phyloP scores from a whole-genome alignment of 92 coral and sea anemone species.

The Nematostella vectensis region DNA sequence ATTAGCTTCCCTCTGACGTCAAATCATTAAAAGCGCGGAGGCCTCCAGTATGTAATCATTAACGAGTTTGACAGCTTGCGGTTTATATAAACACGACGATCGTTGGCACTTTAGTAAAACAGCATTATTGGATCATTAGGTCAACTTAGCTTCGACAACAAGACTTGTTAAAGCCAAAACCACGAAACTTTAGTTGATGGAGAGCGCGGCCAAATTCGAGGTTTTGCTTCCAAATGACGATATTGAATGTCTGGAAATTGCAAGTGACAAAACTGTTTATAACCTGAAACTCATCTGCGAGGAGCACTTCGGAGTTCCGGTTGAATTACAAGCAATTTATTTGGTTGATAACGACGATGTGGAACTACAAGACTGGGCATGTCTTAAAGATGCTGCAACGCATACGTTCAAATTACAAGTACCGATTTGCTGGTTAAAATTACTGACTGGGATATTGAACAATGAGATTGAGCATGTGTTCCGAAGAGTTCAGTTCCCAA shows the following conservation, averaged over 20 bases:
- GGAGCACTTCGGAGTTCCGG: slow-evolving; percentile 56
- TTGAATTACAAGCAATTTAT: slow-evolving; percentile 39
- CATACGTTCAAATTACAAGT: slow-evolving; percentile 40
- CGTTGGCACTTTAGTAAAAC: too few relatives aligned
- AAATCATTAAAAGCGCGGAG: too few relatives aligned
- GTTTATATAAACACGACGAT: too few relatives aligned
- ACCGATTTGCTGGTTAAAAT: slow-evolving; percentile 77
- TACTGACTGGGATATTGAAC: slow-evolving; percentile 56
- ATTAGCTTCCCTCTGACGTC: too few relatives aligned
- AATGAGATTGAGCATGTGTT: slow-evolving; percentile 64
- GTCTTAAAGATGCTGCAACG: slow-evolving; percentile 1
- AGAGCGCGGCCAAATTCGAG: too few relatives aligned
- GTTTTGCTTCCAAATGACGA: slow-evolving; percentile 50
- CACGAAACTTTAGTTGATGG: too few relatives aligned
- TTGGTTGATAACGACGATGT: slow-evolving; percentile 16
- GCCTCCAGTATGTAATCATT: background rate
- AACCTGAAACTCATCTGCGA: slow-evolving; percentile 59
- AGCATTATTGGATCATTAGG: too few relatives aligned
- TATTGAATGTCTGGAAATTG: slow-evolving; percentile 23
- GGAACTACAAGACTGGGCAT: slow-evolving; percentile 44
- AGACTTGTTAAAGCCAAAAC: background rate
- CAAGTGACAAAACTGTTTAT: slow-evolving; percentile 22
- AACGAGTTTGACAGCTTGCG: too few relatives aligned
- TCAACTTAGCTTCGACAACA: background rate
- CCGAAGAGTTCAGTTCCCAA: slow-evolving; percentile 66